These are phyloP conservation scores for Porites rus DNA, from an alignment of 92 coral and sea anemone species.

Conservation along the genomic window DNA sequence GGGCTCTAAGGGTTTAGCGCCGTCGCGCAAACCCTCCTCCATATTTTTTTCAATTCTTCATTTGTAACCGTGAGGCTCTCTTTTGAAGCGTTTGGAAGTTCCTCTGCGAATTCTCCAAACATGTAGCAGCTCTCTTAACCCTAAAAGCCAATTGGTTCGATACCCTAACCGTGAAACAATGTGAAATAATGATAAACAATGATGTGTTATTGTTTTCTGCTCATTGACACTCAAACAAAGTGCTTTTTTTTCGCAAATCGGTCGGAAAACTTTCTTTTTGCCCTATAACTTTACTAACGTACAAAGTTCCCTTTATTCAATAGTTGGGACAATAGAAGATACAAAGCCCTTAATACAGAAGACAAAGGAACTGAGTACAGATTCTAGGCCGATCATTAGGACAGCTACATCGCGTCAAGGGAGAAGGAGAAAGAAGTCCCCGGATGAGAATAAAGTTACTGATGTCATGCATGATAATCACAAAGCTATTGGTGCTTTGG, in stretches of 20 bases:
- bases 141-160: too few relatives aligned
- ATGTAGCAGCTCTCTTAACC: too few relatives aligned
- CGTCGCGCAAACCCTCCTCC: too few relatives aligned
- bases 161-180: too few relatives aligned
- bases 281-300: not conserved
- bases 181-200: too few relatives aligned
- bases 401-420: conserved; percentile 38
- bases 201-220: too few relatives aligned
- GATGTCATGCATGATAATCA: not conserved
- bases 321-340: not conserved
- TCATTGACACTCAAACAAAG: too few relatives aligned
- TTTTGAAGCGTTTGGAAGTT: too few relatives aligned
- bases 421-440: conserved; percentile 29
- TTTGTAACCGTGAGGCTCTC: too few relatives aligned
- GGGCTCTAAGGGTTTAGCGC: too few relatives aligned
- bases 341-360: not conserved
- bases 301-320: not conserved
- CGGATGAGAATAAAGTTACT: not conserved
- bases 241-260: not conserved
- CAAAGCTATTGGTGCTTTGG: not conserved
- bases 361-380: not conserved
- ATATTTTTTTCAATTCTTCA: too few relatives aligned
- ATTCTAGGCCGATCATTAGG: not conserved
- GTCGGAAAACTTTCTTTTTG: not conserved
- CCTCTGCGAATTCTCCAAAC: not conserved